Conservation (phyloP, 2,888 invertebrate genomes). For the Byasa hedistus region DNA sequence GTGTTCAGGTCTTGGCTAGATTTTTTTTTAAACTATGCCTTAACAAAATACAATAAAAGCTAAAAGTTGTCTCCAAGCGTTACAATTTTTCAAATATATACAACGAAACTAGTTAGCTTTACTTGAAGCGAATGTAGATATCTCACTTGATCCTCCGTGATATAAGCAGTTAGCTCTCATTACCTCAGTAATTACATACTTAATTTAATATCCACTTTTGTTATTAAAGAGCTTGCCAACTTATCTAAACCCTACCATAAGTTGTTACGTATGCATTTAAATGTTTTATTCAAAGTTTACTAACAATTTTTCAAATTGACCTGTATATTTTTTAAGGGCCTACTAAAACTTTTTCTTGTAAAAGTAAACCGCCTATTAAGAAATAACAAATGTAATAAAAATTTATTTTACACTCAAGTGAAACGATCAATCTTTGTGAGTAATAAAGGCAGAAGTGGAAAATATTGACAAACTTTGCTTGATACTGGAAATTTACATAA, state of each 20-base stretch:
- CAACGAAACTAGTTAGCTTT: too few relatives aligned
- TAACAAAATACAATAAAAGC: background rate
- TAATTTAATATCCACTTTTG: too few relatives aligned
- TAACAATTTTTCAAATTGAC: background rate
- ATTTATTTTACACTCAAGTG: constrained; percentile 11
- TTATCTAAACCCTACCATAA: too few relatives aligned
- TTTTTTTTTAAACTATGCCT: too few relatives aligned
- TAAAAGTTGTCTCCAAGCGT: background rate
- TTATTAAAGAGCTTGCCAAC: too few relatives aligned
- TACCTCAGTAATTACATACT: background rate
- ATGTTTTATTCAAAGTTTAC: too few relatives aligned
- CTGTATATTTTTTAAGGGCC: background rate
- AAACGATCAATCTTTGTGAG: constrained; percentile 20
- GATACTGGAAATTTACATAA: constrained; percentile 10
- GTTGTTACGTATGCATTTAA: too few relatives aligned
- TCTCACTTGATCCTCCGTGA: background rate
- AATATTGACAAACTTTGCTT: constrained; percentile 27
- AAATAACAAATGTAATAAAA: constrained; percentile 10
- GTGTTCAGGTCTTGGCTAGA: too few relatives aligned
- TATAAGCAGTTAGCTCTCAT: too few relatives aligned
- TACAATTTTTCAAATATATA: too few relatives aligned
- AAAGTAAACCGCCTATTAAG: background rate
- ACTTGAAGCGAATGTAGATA: too few relatives aligned
- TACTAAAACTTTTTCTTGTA: background rate
- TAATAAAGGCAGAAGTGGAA: constrained; percentile 25